Evolutionary conservation across 2,888 invertebrate species (phyloP).

Genomic region (Trissolcus japonicus): DNA sequence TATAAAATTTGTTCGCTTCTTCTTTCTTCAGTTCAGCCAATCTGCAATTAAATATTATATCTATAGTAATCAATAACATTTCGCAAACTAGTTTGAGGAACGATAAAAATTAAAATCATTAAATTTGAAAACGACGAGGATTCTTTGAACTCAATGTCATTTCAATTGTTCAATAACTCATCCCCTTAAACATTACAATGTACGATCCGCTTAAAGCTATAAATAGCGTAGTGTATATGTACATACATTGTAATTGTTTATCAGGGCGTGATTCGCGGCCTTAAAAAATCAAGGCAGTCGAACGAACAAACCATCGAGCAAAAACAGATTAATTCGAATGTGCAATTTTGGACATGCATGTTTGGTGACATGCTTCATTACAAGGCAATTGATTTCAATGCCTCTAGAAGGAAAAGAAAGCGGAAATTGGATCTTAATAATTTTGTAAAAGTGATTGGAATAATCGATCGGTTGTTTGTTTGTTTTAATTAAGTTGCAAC

Average conservation of each 20-base stretch:
- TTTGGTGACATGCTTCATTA: too few relatives aligned
- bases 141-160: background rate
- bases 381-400: background rate
- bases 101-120: too few relatives aligned
- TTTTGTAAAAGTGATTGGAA: too few relatives aligned
- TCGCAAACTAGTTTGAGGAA: too few relatives aligned
- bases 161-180: slow-evolving; percentile 1
- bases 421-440: too few relatives aligned
- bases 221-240: background rate
- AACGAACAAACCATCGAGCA: too few relatives aligned
- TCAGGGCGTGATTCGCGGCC: background rate
- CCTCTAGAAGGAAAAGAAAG: background rate
- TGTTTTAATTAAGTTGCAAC: background rate
- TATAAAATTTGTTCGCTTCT: slow-evolving; percentile 91
- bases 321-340: too few relatives aligned
- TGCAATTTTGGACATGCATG: too few relatives aligned
- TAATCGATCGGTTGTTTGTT: too few relatives aligned
- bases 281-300: background rate
- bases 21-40: slow-evolving; percentile 91
- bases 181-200: slow-evolving; percentile 1
- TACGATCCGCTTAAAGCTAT: slow-evolving; percentile 4
- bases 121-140: too few relatives aligned
- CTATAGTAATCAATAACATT: too few relatives aligned
- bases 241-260: background rate
- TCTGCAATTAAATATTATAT: slow-evolving; percentile 76